Evolutionary conservation across 1,140 invertebrate species (phyloP).

Genomic region (Glomeris maerens): DNA sequence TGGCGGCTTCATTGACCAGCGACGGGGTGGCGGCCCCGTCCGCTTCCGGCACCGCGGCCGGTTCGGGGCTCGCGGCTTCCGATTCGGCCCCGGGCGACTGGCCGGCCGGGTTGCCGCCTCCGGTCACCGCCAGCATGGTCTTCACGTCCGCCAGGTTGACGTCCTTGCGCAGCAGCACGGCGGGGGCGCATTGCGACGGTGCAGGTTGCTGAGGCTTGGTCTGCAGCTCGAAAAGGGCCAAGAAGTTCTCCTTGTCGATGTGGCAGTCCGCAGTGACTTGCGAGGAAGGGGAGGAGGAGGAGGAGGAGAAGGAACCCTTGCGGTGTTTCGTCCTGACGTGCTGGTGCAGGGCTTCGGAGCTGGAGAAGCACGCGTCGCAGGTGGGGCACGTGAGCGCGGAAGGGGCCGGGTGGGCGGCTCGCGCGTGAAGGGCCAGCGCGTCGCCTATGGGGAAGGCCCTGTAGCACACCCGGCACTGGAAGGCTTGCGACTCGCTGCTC

Average conservation of each 20-base stretch:
- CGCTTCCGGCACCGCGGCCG: conserved; percentile 12
- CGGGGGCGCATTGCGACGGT: not conserved
- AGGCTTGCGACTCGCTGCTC: conserved; percentile 43
- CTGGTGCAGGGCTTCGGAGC: too few species aligned
- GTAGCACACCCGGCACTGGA: conserved; percentile 53
- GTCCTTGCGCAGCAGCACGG: not conserved
- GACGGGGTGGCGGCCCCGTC: conserved; percentile 14
- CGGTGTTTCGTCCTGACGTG: too few species aligned
- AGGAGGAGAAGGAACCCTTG: not conserved
- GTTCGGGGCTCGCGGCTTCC: conserved; percentile 22
- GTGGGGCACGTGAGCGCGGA: conserved; percentile 22
- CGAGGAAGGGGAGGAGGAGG: not conserved
- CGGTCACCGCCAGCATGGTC: conserved; percentile 59
- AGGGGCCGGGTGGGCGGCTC: conserved; percentile 20
- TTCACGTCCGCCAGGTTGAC: conserved; percentile 62
- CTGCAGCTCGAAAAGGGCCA: conserved; percentile 59
- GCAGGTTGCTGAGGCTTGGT: conserved; percentile 16
- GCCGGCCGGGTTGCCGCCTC: conserved; percentile 23
- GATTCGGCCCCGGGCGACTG: conserved; percentile 24
- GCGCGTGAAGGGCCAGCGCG: conserved; percentile 42
- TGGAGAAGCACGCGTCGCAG: too few species aligned
- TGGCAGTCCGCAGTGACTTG: not conserved
- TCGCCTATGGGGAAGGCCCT: conserved; percentile 57
- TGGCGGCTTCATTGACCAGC: not conserved
- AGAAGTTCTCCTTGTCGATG: conserved; percentile 50